Evolutionary conservation across 2,888 invertebrate species (phyloP).

Genomic region (Ochropleura plecta): DNA sequence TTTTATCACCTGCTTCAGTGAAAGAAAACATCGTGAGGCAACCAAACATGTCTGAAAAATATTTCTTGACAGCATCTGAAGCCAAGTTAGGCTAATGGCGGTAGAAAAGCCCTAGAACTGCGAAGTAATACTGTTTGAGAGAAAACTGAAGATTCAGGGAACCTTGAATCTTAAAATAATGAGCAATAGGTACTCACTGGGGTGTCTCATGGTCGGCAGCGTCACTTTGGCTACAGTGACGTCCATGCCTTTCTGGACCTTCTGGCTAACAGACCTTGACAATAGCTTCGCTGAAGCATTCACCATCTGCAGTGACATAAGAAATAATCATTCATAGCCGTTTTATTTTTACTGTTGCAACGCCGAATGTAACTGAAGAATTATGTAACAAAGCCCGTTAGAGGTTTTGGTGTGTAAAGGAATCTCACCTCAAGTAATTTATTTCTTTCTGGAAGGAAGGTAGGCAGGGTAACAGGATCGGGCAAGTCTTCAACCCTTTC

Average conservation of each 20-base stretch:
- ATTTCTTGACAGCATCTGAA: too few relatives aligned
- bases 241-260: constrained; percentile 82
- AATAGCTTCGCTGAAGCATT: constrained; percentile 80
- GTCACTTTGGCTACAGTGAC: constrained; percentile 79
- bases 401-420: not conserved
- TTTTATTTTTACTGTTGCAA: too few relatives aligned
- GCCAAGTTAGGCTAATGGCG: too few relatives aligned
- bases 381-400: not conserved
- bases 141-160: not conserved
- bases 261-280: constrained; percentile 76
- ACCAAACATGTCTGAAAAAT: too few relatives aligned
- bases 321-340: not conserved
- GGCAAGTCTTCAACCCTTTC: constrained; percentile 84
- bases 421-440: constrained; percentile 81
- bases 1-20: too few relatives aligned
- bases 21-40: too few relatives aligned
- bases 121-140: not conserved
- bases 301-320: constrained; percentile 76
- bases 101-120: too few relatives aligned
- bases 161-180: not conserved
- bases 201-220: constrained; percentile 80
- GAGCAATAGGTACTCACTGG: constrained; percentile 72
- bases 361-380: too few relatives aligned
- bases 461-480: constrained; percentile 78
- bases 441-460: constrained; percentile 80